A percentile compares a stretch with the other conserved stretches of the same genome.
These are phyloP conservation scores for Thaleichthys pacificus DNA, from an alignment of 2,797 vertebrate genomes.

Conservation along the genomic window DNA sequence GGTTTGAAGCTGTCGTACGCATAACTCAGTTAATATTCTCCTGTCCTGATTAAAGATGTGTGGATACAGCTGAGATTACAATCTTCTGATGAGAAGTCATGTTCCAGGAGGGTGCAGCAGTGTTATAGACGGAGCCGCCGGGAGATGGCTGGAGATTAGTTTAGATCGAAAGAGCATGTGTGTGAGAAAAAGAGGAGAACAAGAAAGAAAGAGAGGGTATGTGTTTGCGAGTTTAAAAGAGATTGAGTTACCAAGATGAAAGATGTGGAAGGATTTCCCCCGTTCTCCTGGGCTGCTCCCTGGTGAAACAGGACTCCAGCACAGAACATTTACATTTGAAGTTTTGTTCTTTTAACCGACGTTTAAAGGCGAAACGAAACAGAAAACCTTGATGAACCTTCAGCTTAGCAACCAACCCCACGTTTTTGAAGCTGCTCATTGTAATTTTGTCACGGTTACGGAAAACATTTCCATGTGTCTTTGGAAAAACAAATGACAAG, in stretches of 20 bases:
- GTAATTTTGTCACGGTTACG: not conserved
- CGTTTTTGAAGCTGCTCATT: too few species aligned
- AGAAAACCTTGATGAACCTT: too few species aligned
- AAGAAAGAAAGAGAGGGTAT: too few species aligned
- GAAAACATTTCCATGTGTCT: not conserved
- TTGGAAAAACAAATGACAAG: not conserved
- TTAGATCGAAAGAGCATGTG: conserved; percentile 18
- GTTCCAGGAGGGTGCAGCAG: not conserved
- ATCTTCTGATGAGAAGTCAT: conserved; percentile 6
- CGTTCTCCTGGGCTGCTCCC: too few species aligned
- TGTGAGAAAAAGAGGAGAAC: not conserved
- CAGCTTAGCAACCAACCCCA: too few species aligned
- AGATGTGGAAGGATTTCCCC: not conserved
- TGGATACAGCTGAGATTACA: conserved; percentile 14
- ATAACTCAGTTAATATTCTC: not conserved
- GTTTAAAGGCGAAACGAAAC: too few species aligned
- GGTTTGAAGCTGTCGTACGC: not conserved
- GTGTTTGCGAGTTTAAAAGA: not conserved
- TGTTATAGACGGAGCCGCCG: conserved; percentile 13
- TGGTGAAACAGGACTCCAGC: too few species aligned
- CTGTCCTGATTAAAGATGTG: not conserved
- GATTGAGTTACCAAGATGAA: not conserved
- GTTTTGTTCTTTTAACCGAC: not conserved
- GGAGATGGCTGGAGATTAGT: conserved; percentile 19
- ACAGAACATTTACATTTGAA: not conserved